Percentiles rank a stretch among this genome's conserved stretches.
Evolutionary conservation across 2,113 vertebrate genomes (phyloP).

Genomic region (Riparia riparia): DNA sequence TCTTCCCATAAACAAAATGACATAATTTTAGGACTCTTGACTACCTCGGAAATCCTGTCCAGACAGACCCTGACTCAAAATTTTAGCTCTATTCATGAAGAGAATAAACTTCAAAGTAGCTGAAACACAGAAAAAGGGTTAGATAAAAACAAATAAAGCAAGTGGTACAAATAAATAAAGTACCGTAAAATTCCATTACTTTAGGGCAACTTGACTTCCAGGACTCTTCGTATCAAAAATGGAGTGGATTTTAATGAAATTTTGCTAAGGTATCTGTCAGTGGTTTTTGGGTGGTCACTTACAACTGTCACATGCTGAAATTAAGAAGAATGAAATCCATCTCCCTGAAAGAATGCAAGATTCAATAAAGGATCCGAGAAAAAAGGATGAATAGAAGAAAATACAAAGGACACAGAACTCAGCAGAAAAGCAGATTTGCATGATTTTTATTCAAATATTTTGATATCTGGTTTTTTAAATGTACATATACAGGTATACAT

Average conservation of each 20-base stretch:
- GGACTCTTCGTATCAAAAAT: neutral
- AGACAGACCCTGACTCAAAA: neutral
- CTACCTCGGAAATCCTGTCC: neutral
- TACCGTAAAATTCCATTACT: neutral
- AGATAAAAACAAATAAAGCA: neutral
- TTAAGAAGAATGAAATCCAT: neutral
- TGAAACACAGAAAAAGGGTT: neutral
- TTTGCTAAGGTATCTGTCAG: neutral
- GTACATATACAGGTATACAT: neutral
- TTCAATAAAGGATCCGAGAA: neutral
- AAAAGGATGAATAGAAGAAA: neutral
- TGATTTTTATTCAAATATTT: conserved; percentile 19
- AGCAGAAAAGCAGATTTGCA: neutral
- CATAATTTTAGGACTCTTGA: neutral
- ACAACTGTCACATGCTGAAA: neutral
- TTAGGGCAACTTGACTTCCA: neutral
- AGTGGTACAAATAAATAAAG: neutral
- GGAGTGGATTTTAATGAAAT: neutral
- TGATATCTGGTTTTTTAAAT: neutral
- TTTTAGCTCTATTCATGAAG: neutral
- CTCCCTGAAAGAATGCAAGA: neutral
- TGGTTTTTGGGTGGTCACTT: neutral
- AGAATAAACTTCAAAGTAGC: neutral
- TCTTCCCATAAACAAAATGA: neutral
- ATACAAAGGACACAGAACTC: neutral